Evolutionary conservation across 2,888 invertebrate species (phyloP), one percentile per base, ranked within the genome.

Genomic region (Autographa gamma): DNA sequence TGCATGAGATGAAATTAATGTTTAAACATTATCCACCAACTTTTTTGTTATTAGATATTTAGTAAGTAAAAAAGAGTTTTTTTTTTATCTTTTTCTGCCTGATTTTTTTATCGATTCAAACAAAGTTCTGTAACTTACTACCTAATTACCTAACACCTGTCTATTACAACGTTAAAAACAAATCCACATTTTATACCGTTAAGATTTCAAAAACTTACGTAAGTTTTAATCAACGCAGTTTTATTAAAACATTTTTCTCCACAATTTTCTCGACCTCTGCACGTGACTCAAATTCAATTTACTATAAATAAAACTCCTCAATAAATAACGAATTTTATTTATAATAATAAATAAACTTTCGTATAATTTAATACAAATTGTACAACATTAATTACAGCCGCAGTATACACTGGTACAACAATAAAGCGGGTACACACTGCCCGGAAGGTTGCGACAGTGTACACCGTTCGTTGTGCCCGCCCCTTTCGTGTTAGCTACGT

Each of bases 401-500:
- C 31, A 66, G 69, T 73, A 66, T 73, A 74, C 74, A 74, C 75
- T 32, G 62, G 60, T 79, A 75, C 63, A 75, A 77, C 69, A 82
- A 78, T 76, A 82, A 71, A 74, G 76, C 73, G 63, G 38, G 66
- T 69, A 74, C 74, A 80, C 66, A 81, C 74, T 73, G 69, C 68
- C 69, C 73, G 69, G 76, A 80, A 80, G 83, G 79, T 82, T 79
- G 80, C 77, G 82, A 85, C 82, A 76, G 82, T 84, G 85, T 86
- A 84, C 81, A 86, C 73, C 64, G 78, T 79, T 84, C 81, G 82
- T 81, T 75, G 82, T 84, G 79, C 83, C 87, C 92, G 90, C 91
- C 92, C 89, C 87, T 91, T 91, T 84, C 91, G 73, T 92, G 91
- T 92, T 84, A 80, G 69, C 82, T 75, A 81, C 82, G 80, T 81